phyloP scores from a whole-genome alignment of 1,140 invertebrate species.

The Diploscapter pachys region DNA sequence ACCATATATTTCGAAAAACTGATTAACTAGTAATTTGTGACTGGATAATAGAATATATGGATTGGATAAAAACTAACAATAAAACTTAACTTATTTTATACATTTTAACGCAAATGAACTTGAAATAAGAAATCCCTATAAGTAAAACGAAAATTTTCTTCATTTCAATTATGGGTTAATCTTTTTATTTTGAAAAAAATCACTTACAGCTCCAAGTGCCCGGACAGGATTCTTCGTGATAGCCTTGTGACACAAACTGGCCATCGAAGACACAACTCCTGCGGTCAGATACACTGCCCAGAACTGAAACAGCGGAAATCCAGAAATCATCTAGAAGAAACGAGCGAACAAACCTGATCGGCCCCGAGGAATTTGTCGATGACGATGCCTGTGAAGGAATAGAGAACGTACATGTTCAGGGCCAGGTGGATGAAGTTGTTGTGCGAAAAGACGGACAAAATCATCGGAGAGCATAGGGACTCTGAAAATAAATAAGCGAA shows the following conservation, averaged over 20 bases:
- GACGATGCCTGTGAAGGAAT: conserved; percentile 65
- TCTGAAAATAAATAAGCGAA: conserved; percentile 61
- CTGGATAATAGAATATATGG: no score
- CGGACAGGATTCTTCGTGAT: conserved; percentile 68
- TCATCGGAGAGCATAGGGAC: conserved; percentile 77
- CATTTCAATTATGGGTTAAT: neutral
- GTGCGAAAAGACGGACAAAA: conserved; percentile 89
- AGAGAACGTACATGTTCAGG: conserved; percentile 76
- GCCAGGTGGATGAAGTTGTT: conserved; percentile 78
- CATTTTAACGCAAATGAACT: no score
- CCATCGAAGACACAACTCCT: conserved; percentile 77
- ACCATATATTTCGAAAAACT: neutral
- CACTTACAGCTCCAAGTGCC: conserved; percentile 84
- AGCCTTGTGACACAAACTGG: conserved; percentile 78
- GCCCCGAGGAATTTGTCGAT: conserved; percentile 74
- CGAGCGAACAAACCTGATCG: conserved; percentile 64
- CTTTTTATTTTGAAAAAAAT: conserved; percentile 44
- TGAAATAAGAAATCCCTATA: no score
- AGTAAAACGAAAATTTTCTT: no score
- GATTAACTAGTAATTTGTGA: no score
- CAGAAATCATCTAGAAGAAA: neutral
- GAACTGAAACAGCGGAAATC: conserved; percentile 68
- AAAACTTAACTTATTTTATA: no score
- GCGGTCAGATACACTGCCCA: conserved; percentile 81
- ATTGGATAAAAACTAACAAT: no score